Base-by-base conservation (phyloP, 2,797 vertebrate species). In the Helicolenus hilgendorfi region DNA sequence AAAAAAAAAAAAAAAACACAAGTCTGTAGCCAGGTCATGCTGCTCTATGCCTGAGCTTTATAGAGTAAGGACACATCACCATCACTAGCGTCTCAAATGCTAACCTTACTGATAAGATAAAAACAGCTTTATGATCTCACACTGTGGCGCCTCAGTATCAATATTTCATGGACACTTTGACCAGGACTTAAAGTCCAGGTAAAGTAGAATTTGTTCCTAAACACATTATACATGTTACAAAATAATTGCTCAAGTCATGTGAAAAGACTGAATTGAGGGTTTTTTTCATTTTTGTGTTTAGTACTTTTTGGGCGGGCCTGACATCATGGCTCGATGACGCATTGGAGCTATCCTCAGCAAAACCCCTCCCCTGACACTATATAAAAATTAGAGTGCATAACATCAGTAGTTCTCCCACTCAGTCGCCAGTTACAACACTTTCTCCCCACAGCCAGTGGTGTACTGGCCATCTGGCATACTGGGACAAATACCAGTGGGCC, bases 1-100 rank as follows among this genome's bases (percentile, higher is more conserved):
- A 27, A 41, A 72, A 71, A 72, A 65, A 81, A 81, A 26, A 29
- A 35, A 70, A 71, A 72, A 62, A 81, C 29, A 26, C 31, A 20
- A 7, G 79, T 41, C 79, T 22, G 64, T 15, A 41, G 27, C 10
- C 64, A 68, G 53, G 76, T 82, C 76, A 80, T 7, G 72, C 69
- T 33, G 60, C 70, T 72, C 15, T 2, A 3, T 38, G 64, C 15
- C 62, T 62, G 49, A 80, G 27, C 56, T 70, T 85, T 35, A n/a
- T 22, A 73, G 31, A 81, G 35, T n/a, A 26, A 64, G 53, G 70
- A 72, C 45, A 75, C 75, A 49, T 67, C 41, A 45, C 4, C 26
- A 59, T 73, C 15, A 56, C n/a, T 20, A 1, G 24, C 18, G 63
- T 31, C 55, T 79, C 45, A 77, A 88, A 85, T 60, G 24, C n/a